phyloP scores from a whole-genome alignment of 1,140 invertebrate species.

The Lanistes nyassanus region DNA sequence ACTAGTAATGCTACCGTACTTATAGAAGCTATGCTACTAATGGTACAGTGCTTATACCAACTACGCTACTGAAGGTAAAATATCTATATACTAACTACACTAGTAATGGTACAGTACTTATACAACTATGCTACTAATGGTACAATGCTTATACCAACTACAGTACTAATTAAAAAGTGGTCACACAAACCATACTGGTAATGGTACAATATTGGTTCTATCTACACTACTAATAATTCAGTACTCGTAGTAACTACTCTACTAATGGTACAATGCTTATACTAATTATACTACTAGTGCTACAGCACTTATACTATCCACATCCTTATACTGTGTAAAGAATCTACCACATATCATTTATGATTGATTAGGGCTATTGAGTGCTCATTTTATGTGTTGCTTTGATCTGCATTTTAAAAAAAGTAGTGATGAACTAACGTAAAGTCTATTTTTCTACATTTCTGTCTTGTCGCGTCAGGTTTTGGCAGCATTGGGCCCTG shows the following conservation, averaged over 20 bases:
- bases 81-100: neutral
- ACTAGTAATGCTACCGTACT: neutral
- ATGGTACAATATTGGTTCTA: no score
- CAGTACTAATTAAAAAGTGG: no score
- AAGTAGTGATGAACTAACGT: no score
- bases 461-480: slow-evolving; percentile 54
- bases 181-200: no score
- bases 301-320: no score
- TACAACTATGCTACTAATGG: slow-evolving; percentile 28
- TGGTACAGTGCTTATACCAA: slow-evolving; percentile 2
- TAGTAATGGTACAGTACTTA: slow-evolving; percentile 9
- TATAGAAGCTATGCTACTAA: neutral
- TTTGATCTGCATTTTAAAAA: no score
- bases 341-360: no score
- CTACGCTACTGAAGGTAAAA: neutral
- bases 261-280: slow-evolving; percentile 16
- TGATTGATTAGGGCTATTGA: no score
- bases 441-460: no score
- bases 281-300: slow-evolving; percentile 25
- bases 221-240: no score
- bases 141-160: slow-evolving; percentile 23
- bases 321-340: no score
- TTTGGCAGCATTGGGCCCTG: slow-evolving; percentile 71
- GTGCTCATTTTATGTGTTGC: no score
- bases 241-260: slow-evolving; percentile 14